These are phyloP conservation scores for Eilema depressum DNA, from an alignment of 2,888 invertebrate species.

Conservation along the genomic window DNA sequence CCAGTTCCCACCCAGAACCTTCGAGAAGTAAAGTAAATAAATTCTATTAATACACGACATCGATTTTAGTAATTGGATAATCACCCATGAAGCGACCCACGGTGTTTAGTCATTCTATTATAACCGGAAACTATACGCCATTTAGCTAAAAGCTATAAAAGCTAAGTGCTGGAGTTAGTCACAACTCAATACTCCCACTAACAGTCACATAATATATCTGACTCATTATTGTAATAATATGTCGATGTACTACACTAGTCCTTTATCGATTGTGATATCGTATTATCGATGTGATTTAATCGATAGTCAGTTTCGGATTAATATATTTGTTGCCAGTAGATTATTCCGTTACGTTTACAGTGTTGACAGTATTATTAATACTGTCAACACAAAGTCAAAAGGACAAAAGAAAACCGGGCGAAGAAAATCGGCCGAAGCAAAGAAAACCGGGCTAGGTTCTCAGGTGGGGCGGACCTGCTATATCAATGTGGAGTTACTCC, in stretches of 20 bases:
- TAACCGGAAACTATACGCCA: conserved; percentile 15
- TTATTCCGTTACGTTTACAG: too few relatives aligned
- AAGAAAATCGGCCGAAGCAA: too few relatives aligned
- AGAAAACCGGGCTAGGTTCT: too few relatives aligned
- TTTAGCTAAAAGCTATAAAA: conserved; percentile 14
- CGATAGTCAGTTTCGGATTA: too few relatives aligned
- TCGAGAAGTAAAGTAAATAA: neutral
- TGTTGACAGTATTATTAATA: too few relatives aligned
- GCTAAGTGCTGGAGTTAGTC: conserved; percentile 10
- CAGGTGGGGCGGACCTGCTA: too few relatives aligned
- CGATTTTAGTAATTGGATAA: neutral
- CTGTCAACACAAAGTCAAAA: too few relatives aligned
- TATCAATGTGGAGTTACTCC: too few relatives aligned
- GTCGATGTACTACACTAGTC: neutral
- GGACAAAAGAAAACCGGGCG: too few relatives aligned
- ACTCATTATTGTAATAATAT: conserved; percentile 11
- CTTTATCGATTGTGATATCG: neutral
- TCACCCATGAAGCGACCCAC: conserved; percentile 14
- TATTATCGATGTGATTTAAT: too few relatives aligned
- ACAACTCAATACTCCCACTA: conserved; percentile 12
- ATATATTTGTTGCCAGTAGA: too few relatives aligned
- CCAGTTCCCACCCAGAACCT: neutral
- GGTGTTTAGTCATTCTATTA: conserved; percentile 12
- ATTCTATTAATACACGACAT: neutral
- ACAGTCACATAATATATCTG: conserved; percentile 6